Base-by-base conservation (phyloP, 2,888 invertebrate genomes). In the Mactromeris polynyma region DNA sequence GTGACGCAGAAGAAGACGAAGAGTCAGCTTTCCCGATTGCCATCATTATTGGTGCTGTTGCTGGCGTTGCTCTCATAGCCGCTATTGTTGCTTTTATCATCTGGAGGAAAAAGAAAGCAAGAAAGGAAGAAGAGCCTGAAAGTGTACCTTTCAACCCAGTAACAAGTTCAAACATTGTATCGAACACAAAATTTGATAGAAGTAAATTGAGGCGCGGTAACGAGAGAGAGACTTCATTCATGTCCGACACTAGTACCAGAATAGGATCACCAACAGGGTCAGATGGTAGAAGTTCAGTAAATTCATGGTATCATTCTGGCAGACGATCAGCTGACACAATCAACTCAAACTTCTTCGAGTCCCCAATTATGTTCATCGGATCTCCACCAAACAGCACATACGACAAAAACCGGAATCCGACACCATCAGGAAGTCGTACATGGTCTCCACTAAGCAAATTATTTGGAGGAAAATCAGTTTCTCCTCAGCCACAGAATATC, bases 81-180 rank as follows among this genome's bases (percentile, higher is more conserved):
- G 58, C 58, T 9, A 3, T 64, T 6, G 26, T 64, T n/a, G 58
- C 58, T 7, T n/a, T 38, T 11, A 31, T 83, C 26, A 33, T 31
- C 36, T 33, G 54, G 79, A 77, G 54, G 64, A 85, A 89, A 26
- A 89, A 89, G 89, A 89, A 86, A 40, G 54, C 54, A 17, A 69
- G 79, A 77, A 86, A 86, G 40, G 31, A 82, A 11, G 42, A 54
- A 31, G 26, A 85, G 26, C 64, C 58, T 2, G 73, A 77, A 26
- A n/a, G 58, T 64, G 58, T 64, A 64, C 58, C 58, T 26, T 64
- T 64, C 58, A n/a, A n/a, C 26, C 58, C 58, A n/a, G 58, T 64
- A 58, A n/a, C n/a, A n/a, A 42, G 42, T 11, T 64, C 26, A 6
- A 4, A 64, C 9, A n/a, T 26, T 7, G n/a, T 64, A 64, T 73